Conservation (phyloP, 2,113 vertebrate species). For the Grallaria varia region DNA sequence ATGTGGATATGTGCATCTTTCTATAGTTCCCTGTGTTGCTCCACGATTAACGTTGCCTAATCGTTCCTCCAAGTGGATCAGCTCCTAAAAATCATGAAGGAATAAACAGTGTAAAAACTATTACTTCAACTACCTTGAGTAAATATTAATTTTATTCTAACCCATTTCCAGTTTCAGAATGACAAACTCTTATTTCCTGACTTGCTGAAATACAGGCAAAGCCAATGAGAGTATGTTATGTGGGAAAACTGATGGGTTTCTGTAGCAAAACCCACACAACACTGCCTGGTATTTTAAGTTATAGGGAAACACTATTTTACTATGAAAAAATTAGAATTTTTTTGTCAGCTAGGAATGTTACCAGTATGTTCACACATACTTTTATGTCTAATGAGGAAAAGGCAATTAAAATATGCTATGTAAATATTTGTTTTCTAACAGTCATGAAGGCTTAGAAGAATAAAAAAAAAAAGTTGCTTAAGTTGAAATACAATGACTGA, state of each 20-base stretch:
- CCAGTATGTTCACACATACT: not conserved
- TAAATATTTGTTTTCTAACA: conserved; percentile 13
- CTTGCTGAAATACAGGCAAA: not conserved
- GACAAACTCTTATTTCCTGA: not conserved
- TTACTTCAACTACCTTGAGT: not conserved
- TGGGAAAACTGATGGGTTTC: not conserved
- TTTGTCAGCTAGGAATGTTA: not conserved
- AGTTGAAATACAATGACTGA: not conserved
- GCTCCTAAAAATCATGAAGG: conserved; percentile 80
- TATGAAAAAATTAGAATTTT: not conserved
- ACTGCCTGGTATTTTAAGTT: not conserved
- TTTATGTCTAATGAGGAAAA: not conserved
- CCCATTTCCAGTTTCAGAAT: not conserved
- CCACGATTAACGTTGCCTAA: conserved; percentile 98
- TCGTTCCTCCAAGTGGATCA: conserved; percentile 97
- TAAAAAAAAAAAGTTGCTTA: not conserved
- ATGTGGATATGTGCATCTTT: conserved; percentile 99
- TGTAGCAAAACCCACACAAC: not conserved
- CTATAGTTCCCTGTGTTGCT: conserved; percentile 99
- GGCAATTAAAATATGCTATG: not conserved
- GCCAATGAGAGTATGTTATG: not conserved
- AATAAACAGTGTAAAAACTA: conserved; percentile 34
- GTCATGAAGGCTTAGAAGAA: not conserved
- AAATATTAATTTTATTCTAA: not conserved
- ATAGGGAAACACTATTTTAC: not conserved